These are phyloP conservation scores for Salticus scenicus DNA, from an alignment of 2,888 invertebrate species.

Conservation along the genomic window DNA sequence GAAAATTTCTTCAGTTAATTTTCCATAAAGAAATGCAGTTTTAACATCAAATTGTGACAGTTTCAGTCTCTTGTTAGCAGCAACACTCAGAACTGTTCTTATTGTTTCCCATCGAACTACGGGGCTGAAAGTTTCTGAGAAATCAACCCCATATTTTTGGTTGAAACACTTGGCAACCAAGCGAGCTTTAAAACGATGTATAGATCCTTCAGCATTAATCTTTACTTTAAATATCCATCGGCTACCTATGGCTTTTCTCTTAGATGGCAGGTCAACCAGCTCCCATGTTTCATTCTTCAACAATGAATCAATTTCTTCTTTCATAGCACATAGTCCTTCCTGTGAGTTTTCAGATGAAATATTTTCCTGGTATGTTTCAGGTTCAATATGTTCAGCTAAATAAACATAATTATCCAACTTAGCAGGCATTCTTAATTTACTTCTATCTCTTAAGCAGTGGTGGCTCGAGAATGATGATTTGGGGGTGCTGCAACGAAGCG, in stretches of 20 bases:
- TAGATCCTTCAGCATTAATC: conserved; percentile 10
- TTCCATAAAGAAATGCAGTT: conserved; percentile 71
- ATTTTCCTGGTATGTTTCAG: not conserved
- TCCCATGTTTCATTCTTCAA: conserved; percentile 9
- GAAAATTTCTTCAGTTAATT: conserved; percentile 14
- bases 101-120: conserved; percentile 56
- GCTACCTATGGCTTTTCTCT: not conserved
- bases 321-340: not conserved
- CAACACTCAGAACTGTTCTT: conserved; percentile 56
- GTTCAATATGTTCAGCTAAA: no score
- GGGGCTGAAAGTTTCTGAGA: conserved; percentile 70
- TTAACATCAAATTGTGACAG: conserved; percentile 70
- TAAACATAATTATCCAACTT: not conserved
- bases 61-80: conserved; percentile 27
- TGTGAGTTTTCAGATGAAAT: not conserved
- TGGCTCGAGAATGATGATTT: no score
- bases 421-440: not conserved
- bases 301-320: not conserved
- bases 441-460: no score
- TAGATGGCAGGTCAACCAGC: not conserved
- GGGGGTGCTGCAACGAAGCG: no score
- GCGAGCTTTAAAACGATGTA: conserved; percentile 76
- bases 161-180: conserved; percentile 68
- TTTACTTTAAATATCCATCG: conserved; percentile 21
- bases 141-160: conserved; percentile 69